Evolutionary conservation across 2,113 vertebrate genomes (phyloP), one percentile per base, ranked within the genome.

Genomic region (Gymnorhina tibicen): DNA sequence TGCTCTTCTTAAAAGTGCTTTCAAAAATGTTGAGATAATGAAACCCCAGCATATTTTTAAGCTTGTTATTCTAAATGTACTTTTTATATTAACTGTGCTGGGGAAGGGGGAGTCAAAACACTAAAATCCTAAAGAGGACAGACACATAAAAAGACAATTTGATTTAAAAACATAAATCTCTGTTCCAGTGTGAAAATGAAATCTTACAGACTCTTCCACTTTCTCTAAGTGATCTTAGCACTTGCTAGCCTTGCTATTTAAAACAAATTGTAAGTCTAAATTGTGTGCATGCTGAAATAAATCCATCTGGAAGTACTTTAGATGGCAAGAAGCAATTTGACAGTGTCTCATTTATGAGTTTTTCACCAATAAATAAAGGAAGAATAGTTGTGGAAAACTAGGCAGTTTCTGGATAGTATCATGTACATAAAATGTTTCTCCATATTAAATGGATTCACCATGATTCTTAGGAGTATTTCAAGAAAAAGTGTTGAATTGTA

Each of bases 391-490:
- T 41, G 14, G 16, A 69, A 59, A 46, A 26, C 11, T 37, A 87
- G 81, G 23, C 7, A 85, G 9, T 47, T 75, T 67, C 58, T 82
- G 72, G 89, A 70, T 95, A 47, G 42, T 84, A 94, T 77, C 73
- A 82, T 5, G 15, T 66, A 42, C 44, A 89, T 24, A 70, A 67
- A 70, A 68, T 37, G 3, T 26, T 92, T 74, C 18, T 84, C 44
- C 35, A 44, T 85, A 68, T 91, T 92, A 95, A 88, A 93, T 86
- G 44, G 37, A 94, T 97, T 5, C 85, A 83, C 81, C 63, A 33
- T 64, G 81, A 35, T 60, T 67, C 26, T 77, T 81, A 15, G 67
- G 41, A 89, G 23, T 85, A 37, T 83, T 96, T 91, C 21, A 93
- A 55, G 20, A 27, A 53, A 76, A 82, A 78, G 13, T 44, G 83